Evolutionary conservation across 1,140 invertebrate species (phyloP), one percentile per base, ranked within the genome.

Genomic region (Solen grandis): DNA sequence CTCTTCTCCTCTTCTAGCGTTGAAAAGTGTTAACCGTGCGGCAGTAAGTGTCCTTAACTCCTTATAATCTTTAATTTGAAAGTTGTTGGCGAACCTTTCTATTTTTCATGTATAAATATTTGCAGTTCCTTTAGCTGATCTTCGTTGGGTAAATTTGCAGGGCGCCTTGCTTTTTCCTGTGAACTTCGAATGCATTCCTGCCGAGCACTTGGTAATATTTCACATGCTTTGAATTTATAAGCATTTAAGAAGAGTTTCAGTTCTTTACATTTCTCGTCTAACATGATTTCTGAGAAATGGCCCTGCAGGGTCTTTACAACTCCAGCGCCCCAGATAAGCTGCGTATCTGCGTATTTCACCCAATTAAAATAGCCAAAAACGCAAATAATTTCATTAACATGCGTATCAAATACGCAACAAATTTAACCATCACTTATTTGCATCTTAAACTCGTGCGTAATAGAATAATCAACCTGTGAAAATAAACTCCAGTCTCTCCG

Each of bases 1-100:
- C 31, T 83, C 69, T 63, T 83, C 69, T n/a, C 82, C 82, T 74
- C 76, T 72, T 25, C 82, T 55, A 8, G 72, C 82, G 66, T 83
- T 80, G 54, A 69, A 83, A 10, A 83, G 52, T 19, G 82, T 83
- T 35, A 83, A 35, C 1, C 76, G 16, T 14, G 46, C 36, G 35
- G 80, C 82, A 68, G 75, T 41, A 14, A 83, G 60, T 59, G 55
- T 46, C 50, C 68, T 63, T 0, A 74, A 57, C 69, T 54, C 60
- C 29, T 62, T 38, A 55, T 83, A 79, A 19, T 63, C 27, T 65
- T 65, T 60, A 16, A 79, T 27, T 38, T n/a, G 31, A 63, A 79
- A 83, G 66, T 69, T 74, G n/a, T 19, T 57, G 35, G 29, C 59
- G 2, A 60, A 22, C 25, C 52, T 16, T 65, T 33, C 27, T 29